Conservation (phyloP, 2,113 vertebrate genomes). For the Calyptommatus sinebrachiatus region DNA sequence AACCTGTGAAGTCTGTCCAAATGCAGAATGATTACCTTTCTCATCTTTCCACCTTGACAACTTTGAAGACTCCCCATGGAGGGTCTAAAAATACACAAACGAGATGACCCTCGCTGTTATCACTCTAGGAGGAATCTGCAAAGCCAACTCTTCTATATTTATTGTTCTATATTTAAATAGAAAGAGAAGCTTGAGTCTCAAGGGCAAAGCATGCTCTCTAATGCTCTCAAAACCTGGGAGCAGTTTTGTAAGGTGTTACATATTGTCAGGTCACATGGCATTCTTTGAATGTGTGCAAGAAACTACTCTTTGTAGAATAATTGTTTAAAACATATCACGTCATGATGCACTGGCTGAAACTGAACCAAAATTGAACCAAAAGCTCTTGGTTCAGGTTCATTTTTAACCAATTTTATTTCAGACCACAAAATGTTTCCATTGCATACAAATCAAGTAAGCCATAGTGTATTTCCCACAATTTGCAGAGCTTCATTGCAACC, state of each 20-base stretch:
- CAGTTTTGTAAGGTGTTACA: background rate
- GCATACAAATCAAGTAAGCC: too few species aligned
- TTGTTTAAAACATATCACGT: background rate
- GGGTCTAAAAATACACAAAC: constrained; percentile 16
- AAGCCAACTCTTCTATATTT: constrained; percentile 17
- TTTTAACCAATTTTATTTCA: too few species aligned
- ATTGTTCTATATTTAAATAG: constrained; percentile 14
- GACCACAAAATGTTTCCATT: too few species aligned
- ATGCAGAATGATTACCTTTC: constrained; percentile 4
- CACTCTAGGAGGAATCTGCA: constrained; percentile 9
- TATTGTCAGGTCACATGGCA: background rate
- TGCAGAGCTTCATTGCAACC: too few species aligned
- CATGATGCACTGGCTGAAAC: background rate
- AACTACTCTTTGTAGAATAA: background rate
- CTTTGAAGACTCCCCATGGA: constrained; percentile 26
- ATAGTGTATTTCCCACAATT: too few species aligned
- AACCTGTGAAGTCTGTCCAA: background rate
- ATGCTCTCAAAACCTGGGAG: too few species aligned
- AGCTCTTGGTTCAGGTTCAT: too few species aligned
- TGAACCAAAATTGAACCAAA: too few species aligned
- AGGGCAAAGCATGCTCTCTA: constrained; percentile 3
- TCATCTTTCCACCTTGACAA: constrained; percentile 26
- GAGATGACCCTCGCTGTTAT: background rate
- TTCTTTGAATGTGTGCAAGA: background rate
- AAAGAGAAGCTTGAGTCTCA: constrained; percentile 13